Conservation (phyloP, 1,140 invertebrate species). For the Adelges cooleyi region DNA sequence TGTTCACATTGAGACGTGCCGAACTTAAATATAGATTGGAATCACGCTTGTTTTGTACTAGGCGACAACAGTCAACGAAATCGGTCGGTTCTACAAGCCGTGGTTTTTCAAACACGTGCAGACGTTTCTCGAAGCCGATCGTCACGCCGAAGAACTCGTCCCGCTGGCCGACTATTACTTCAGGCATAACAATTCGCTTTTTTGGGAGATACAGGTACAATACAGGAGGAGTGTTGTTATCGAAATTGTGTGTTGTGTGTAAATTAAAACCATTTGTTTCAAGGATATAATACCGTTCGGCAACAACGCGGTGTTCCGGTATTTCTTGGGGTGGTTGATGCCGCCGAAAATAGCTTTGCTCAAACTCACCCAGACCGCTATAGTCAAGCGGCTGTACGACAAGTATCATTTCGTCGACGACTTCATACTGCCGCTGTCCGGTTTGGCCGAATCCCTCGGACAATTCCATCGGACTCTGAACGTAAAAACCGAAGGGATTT, state of each 20-base stretch:
- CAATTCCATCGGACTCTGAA: constrained; percentile 57
- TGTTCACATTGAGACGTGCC: too few relatives aligned
- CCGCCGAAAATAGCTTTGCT: constrained; percentile 72
- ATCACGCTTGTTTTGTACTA: too few relatives aligned
- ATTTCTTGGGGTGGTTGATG: constrained; percentile 64
- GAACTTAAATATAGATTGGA: too few relatives aligned
- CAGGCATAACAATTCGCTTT: constrained; percentile 63
- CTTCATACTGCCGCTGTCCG: constrained; percentile 61
- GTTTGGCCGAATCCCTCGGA: constrained; percentile 48
- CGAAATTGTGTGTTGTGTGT: too few relatives aligned
- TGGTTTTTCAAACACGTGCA: constrained; percentile 77
- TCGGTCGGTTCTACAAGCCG: constrained; percentile 66
- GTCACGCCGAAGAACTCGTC: constrained; percentile 53
- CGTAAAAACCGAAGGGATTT: constrained; percentile 42
- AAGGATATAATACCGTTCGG: constrained; percentile 77
- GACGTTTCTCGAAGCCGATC: constrained; percentile 40
- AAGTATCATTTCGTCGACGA: constrained; percentile 72
- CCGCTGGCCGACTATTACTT: constrained; percentile 73
- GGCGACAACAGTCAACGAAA: constrained; percentile 43
- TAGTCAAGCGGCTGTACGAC: constrained; percentile 62
- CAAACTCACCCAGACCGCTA: constrained; percentile 66
- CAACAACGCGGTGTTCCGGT: constrained; percentile 63
- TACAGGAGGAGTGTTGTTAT: too few relatives aligned
- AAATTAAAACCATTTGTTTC: constrained; percentile 33
- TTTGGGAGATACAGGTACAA: constrained; percentile 74